A percentile compares a stretch with the other conserved stretches of the same genome.
These are phyloP conservation scores for Diphyllodes magnificus DNA, from an alignment of 2,113 vertebrate species.

Conservation along the genomic window DNA sequence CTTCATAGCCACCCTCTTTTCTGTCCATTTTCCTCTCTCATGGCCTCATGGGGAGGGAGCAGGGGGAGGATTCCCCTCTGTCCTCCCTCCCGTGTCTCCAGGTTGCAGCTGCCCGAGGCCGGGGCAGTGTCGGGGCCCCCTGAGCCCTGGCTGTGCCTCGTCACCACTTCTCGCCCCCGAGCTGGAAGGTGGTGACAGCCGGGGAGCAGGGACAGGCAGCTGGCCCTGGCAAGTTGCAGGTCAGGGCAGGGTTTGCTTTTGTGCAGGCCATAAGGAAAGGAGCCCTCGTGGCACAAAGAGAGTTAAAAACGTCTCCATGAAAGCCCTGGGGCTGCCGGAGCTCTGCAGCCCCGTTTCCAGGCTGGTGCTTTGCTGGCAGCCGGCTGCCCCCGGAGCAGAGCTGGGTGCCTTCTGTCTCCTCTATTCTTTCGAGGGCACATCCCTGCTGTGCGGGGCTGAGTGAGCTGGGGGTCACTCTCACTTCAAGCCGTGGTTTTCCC, in stretches of 20 bases:
- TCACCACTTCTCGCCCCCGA: neutral
- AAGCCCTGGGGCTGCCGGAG: neutral
- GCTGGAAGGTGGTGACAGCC: neutral
- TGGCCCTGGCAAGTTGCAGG: neutral
- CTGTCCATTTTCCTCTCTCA: neutral
- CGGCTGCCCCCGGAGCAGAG: neutral
- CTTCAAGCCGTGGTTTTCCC: neutral
- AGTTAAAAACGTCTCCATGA: neutral
- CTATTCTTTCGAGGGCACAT: neutral
- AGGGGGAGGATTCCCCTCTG: neutral
- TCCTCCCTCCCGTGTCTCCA: rapidly evolving
- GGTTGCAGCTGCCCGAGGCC: neutral
- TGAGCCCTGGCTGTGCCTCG: neutral
- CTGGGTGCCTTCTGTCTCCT: slow-evolving; percentile 37
- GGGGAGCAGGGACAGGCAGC: neutral
- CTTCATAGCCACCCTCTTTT: neutral
- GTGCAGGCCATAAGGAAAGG: neutral
- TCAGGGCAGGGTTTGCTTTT: neutral
- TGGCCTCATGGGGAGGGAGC: neutral
- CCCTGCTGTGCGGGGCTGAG: neutral
- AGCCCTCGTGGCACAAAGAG: neutral
- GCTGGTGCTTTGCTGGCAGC: neutral
- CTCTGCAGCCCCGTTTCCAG: neutral
- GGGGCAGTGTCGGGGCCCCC: neutral
- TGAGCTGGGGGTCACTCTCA: slow-evolving; percentile 34